Percentiles rank a stretch among this genome's conserved stretches.
These are phyloP conservation scores for Lagopus leucura DNA, from an alignment of 2,113 vertebrate genomes.

Conservation along the genomic window DNA sequence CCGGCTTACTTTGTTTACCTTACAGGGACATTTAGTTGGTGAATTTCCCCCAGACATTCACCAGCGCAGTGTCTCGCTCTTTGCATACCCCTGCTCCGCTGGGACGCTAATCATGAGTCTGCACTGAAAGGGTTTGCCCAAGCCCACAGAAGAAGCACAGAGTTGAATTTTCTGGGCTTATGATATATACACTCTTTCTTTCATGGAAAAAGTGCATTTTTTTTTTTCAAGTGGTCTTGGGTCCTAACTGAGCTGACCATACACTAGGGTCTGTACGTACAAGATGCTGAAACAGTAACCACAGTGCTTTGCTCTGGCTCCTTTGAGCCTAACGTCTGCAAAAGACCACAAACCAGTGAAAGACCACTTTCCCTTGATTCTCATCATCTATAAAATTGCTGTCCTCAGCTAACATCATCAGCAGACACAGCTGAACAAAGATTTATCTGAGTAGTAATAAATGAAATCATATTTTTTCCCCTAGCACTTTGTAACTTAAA, in stretches of 20 bases:
- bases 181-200: neutral
- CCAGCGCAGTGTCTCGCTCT: neutral
- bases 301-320: neutral
- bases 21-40: neutral
- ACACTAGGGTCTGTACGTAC: fast-evolving
- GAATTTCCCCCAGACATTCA: neutral
- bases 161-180: neutral
- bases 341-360: neutral
- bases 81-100: neutral
- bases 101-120: neutral
- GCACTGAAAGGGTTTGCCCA: neutral
- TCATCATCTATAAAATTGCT: neutral
- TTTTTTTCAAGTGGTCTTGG: neutral
- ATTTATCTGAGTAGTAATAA: neutral
- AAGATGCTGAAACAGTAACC: neutral
- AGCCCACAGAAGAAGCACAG: neutral
- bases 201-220: neutral
- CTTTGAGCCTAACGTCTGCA: neutral
- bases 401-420: neutral
- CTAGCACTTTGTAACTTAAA: neutral
- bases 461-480: neutral
- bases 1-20: neutral
- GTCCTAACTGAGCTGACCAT: neutral
- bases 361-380: neutral
- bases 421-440: neutral